These are phyloP conservation scores for Bombyx mori DNA, from an alignment of 1,140 invertebrate species.

Conservation along the genomic window ASM3026992v2 NC_085129.1:16474501-16475000, in stretches of 20 bases:
- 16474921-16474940: constrained; percentile 73
- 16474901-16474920: constrained; percentile 76
- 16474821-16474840: constrained; percentile 49
- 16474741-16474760: constrained; percentile 62
- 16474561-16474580: constrained; percentile 53
- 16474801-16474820: constrained; percentile 48
- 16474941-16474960: constrained; percentile 63
- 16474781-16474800: constrained; percentile 52
- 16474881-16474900: constrained; percentile 71
- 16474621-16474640: constrained; percentile 53
- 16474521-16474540: constrained; percentile 10
- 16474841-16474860: constrained; percentile 61
- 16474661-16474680: constrained; percentile 62
- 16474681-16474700: constrained; percentile 52
- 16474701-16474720: constrained; percentile 26
- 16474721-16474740: constrained; percentile 5
- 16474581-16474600: constrained; percentile 68
- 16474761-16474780: constrained; percentile 56
- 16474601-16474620: constrained; percentile 59
- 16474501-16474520: constrained; percentile 29
- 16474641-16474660: constrained; percentile 68
- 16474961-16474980: constrained; percentile 37
- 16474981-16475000: constrained; percentile 41
- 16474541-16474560: constrained; percentile 24
- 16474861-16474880: constrained; percentile 53